Evolutionary conservation across 2,797 vertebrate species (phyloP).

Genomic region (Thalassophryne amazonica): DNA sequence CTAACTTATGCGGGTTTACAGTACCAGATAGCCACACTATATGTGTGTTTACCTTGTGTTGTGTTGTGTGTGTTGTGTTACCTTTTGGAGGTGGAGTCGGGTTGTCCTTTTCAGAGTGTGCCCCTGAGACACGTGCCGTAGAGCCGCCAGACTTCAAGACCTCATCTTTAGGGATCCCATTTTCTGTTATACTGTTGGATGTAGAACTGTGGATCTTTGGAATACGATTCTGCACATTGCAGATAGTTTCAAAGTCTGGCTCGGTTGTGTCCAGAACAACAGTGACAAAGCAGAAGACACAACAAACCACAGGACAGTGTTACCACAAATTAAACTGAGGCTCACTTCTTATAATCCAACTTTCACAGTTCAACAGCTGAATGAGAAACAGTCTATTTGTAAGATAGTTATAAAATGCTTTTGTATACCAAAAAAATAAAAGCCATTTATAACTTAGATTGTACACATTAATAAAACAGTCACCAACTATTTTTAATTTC

Average conservation of each 20-base stretch:
- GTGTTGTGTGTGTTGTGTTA: too few species aligned
- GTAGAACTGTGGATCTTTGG: conserved; percentile 16
- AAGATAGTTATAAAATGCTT: too few species aligned
- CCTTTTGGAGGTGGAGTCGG: conserved; percentile 47
- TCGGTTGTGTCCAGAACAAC: conserved; percentile 8
- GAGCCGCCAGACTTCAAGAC: conserved; percentile 16
- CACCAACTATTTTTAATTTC: too few species aligned
- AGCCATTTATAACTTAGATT: too few species aligned
- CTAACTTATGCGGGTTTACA: too few species aligned
- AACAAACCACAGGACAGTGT: not conserved
- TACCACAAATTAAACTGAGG: conserved; percentile 11
- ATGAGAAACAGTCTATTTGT: too few species aligned
- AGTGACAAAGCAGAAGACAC: conserved; percentile 17
- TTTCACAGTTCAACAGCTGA: too few species aligned
- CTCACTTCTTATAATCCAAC: not conserved
- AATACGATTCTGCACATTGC: not conserved
- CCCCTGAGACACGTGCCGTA: conserved; percentile 7
- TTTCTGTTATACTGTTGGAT: conserved; percentile 27
- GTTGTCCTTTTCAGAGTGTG: conserved; percentile 30
- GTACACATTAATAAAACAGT: too few species aligned
- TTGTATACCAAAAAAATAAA: too few species aligned
- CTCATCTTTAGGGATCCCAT: conserved; percentile 23
- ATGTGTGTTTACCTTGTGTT: too few species aligned
- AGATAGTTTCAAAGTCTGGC: conserved; percentile 69
- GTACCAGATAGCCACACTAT: too few species aligned